Evolutionary conservation across 2,113 vertebrate species (phyloP).

Genomic region (Mesoclemmys tuberculata): DNA sequence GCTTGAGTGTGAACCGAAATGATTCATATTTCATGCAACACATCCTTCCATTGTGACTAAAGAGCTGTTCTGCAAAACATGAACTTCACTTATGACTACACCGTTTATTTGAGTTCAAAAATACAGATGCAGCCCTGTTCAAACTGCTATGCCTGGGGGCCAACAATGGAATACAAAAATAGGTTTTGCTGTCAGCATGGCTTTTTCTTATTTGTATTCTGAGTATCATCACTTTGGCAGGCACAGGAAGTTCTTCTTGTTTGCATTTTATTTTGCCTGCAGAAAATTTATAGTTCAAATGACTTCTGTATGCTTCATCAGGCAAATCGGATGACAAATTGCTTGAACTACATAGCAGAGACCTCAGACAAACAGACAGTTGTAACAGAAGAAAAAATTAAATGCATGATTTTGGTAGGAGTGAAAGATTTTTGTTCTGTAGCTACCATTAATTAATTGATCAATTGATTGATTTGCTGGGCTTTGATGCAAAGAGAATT

Average conservation of each 20-base stretch:
- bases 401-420: constrained; percentile 32
- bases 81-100: constrained; percentile 62
- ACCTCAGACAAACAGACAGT: constrained; percentile 71
- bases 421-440: constrained; percentile 20
- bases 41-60: constrained; percentile 43
- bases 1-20: constrained; percentile 41
- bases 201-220: constrained; percentile 85
- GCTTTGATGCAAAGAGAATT: neutral
- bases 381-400: constrained; percentile 53
- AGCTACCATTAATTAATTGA: neutral
- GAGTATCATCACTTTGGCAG: constrained; percentile 85
- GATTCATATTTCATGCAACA: constrained; percentile 45
- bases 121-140: constrained; percentile 79
- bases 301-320: constrained; percentile 80
- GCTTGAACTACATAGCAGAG: constrained; percentile 76
- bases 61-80: constrained; percentile 57
- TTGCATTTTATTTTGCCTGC: constrained; percentile 82
- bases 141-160: constrained; percentile 71
- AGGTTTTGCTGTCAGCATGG: constrained; percentile 83
- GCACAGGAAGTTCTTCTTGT: constrained; percentile 81
- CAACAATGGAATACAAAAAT: constrained; percentile 80
- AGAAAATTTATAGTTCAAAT: constrained; percentile 82
- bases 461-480: constrained; percentile 10
- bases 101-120: constrained; percentile 64
- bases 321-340: constrained; percentile 81